Evolutionary conservation across 2,888 invertebrate genomes (phyloP).

Genomic region (Boloria euphrosyne): DNA sequence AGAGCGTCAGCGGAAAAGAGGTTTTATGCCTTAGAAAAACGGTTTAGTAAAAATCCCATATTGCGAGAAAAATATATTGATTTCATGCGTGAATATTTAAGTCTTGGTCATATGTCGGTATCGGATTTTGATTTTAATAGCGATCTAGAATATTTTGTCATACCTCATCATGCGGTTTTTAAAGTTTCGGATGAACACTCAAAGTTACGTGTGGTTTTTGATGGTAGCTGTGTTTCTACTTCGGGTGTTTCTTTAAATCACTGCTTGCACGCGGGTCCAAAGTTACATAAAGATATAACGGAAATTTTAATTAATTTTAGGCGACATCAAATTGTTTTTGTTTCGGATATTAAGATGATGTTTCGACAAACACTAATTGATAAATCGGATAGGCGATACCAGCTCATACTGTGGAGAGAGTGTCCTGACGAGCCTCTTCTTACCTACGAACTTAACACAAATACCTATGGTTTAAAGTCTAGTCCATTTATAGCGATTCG

Average conservation of each 20-base stretch:
- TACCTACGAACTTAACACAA: too few species aligned
- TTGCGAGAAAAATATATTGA: not conserved
- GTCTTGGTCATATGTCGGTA: not conserved
- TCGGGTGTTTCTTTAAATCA: constrained; percentile 3
- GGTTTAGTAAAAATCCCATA: constrained; percentile 1
- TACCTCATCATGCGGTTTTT: constrained; percentile 6
- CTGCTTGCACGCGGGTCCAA: constrained; percentile 4
- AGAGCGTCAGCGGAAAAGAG: too few species aligned
- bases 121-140: constrained; percentile 3
- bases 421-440: too few species aligned
- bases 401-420: too few species aligned
- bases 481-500: too few species aligned
- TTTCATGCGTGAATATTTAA: not conserved
- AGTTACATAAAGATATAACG: not conserved
- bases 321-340: constrained; percentile 5
- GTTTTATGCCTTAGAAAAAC: too few species aligned
- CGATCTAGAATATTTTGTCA: not conserved
- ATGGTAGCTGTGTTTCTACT: not conserved
- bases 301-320: constrained; percentile 7
- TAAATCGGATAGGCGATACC: constrained; percentile 3
- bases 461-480: too few species aligned
- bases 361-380: not conserved
- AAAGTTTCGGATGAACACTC: constrained; percentile 3
- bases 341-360: constrained; percentile 3
- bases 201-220: not conserved